phyloP scores from a whole-genome alignment of 2,113 vertebrate genomes.

The Poeciliopsis turrubarensis region DNA sequence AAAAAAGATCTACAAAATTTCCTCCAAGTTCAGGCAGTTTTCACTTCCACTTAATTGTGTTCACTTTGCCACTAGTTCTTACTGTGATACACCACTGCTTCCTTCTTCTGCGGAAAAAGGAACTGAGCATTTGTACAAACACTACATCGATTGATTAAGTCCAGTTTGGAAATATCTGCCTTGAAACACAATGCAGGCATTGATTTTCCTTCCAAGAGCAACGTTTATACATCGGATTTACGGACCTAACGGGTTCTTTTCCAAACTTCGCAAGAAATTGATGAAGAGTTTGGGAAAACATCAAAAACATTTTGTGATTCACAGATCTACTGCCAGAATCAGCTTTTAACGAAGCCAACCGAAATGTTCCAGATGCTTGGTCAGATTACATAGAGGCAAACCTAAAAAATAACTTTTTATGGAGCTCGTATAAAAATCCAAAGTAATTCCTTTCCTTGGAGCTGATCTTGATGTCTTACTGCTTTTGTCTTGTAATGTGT shows the following conservation, averaged over 20 bases:
- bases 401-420: constrained; percentile 1
- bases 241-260: not conserved
- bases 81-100: not conserved
- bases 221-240: not conserved
- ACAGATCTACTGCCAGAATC: not conserved
- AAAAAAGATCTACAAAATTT: not conserved
- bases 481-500: constrained; percentile 28
- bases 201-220: not conserved
- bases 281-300: not conserved
- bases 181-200: not conserved
- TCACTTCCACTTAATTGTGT: not conserved
- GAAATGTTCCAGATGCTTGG: constrained; percentile 5
- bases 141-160: not conserved
- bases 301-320: not conserved
- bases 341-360: constrained; percentile 17
- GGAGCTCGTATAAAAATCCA: constrained; percentile 17
- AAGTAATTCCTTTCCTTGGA: constrained; percentile 2
- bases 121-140: not conserved
- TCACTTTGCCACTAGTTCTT: not conserved
- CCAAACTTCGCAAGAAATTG: not conserved
- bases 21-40: not conserved
- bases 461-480: not conserved
- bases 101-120: not conserved
- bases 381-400: constrained; percentile 15
- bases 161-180: not conserved